These are phyloP conservation scores for Chrysoperla carnea DNA, from an alignment of 1,140 invertebrate genomes.

Conservation along the genomic window DNA sequence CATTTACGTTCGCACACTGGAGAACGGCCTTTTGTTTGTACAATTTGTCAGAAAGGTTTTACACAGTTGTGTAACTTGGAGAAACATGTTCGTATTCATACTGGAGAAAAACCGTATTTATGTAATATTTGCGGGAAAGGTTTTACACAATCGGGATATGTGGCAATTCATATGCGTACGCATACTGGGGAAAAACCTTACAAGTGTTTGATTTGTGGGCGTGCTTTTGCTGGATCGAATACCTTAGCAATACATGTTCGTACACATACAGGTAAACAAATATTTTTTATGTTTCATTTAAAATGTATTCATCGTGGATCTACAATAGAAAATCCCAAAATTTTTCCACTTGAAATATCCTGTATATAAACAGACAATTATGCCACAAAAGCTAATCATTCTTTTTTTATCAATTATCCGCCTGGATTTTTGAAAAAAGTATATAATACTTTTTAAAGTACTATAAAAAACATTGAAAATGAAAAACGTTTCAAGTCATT, in stretches of 20 bases:
- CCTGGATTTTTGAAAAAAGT: too few species aligned
- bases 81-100: conserved; percentile 26
- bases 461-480: too few species aligned
- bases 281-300: conserved; percentile 16
- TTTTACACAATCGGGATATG: conserved; percentile 25
- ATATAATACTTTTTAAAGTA: too few species aligned
- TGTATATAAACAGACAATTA: not conserved
- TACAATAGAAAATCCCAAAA: not conserved
- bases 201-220: conserved; percentile 9
- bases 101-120: conserved; percentile 25
- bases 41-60: conserved; percentile 25
- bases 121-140: conserved; percentile 36
- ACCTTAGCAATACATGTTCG: conserved; percentile 28
- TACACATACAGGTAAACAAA: conserved; percentile 48
- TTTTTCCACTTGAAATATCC: not conserved
- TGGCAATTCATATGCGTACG: conserved; percentile 16
- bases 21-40: conserved; percentile 12
- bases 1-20: conserved; percentile 21
- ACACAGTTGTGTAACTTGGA: conserved; percentile 32
- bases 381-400: too few species aligned
- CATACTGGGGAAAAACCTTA: conserved; percentile 11
- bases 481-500: too few species aligned
- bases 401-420: too few species aligned
- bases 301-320: not conserved
- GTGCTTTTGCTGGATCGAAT: conserved; percentile 19